Evolutionary conservation across 2,888 invertebrate species (phyloP).

Genomic region (Pseudococcus jackbeardsleyi): DNA sequence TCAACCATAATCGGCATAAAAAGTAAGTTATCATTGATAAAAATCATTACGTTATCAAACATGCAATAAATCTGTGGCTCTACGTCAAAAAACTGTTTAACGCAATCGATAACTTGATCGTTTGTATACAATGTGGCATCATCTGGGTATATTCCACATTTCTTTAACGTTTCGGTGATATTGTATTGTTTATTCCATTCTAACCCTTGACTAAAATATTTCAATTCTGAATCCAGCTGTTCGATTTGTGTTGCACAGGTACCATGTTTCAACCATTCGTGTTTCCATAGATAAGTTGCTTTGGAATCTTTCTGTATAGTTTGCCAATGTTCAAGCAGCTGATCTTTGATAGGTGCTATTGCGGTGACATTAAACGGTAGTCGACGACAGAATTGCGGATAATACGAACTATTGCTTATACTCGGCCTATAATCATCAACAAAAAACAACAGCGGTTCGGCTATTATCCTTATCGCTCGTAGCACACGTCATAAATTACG

Average conservation of each 20-base stretch:
- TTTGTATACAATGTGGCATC: constrained; percentile 66
- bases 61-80: constrained; percentile 28
- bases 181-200: constrained; percentile 75
- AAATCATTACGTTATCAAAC: not conserved
- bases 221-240: constrained; percentile 75
- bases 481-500: not conserved
- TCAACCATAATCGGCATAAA: too few species aligned
- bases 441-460: not conserved
- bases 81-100: not conserved
- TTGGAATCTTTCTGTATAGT: constrained; percentile 76
- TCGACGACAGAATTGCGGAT: constrained; percentile 78
- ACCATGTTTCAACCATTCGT: constrained; percentile 88
- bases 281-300: constrained; percentile 78
- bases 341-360: constrained; percentile 74
- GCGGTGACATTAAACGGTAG: constrained; percentile 77
- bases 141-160: constrained; percentile 75
- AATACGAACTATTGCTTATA: constrained; percentile 77
- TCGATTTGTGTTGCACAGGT: constrained; percentile 79
- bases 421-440: constrained; percentile 75
- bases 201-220: constrained; percentile 79
- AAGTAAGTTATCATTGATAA: not conserved
- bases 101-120: not conserved
- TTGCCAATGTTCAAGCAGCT: constrained; percentile 78
- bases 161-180: constrained; percentile 75
- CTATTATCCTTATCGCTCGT: not conserved